These are phyloP conservation scores for Catostomus latipinnis DNA, from an alignment of 2,797 vertebrate species.

Conservation along the genomic window DNA sequence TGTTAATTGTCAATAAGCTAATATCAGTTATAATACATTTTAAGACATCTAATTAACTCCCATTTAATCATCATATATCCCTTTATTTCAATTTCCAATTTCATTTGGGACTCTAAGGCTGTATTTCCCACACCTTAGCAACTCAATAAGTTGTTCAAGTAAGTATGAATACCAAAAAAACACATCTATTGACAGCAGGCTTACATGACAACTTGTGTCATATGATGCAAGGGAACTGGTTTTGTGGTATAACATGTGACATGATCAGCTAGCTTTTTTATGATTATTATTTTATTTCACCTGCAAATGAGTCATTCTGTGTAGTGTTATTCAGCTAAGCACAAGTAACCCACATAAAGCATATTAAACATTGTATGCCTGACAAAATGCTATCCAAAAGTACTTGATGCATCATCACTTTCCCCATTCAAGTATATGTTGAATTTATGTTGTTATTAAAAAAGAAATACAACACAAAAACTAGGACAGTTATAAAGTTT, in stretches of 20 bases:
- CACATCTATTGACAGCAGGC: background rate
- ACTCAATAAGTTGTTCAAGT: background rate
- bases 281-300: background rate
- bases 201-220: slow-evolving; percentile 8
- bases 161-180: background rate
- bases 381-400: no score
- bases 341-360: background rate
- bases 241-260: slow-evolving; percentile 18
- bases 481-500: no score
- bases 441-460: no score
- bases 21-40: background rate
- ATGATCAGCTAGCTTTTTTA: background rate
- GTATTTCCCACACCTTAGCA: background rate
- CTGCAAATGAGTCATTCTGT: background rate
- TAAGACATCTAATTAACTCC: background rate
- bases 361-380: background rate
- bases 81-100: background rate
- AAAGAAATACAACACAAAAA: no score
- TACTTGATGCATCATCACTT: no score
- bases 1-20: no score
- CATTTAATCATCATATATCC: background rate
- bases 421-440: no score
- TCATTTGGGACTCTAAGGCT: background rate
- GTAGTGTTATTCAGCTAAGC: background rate
- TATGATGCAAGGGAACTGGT: slow-evolving; percentile 35